Evolutionary conservation across 1,140 invertebrate genomes (phyloP), one percentile per base, ranked within the genome.

Genomic region (Drosophila rufa): DNA sequence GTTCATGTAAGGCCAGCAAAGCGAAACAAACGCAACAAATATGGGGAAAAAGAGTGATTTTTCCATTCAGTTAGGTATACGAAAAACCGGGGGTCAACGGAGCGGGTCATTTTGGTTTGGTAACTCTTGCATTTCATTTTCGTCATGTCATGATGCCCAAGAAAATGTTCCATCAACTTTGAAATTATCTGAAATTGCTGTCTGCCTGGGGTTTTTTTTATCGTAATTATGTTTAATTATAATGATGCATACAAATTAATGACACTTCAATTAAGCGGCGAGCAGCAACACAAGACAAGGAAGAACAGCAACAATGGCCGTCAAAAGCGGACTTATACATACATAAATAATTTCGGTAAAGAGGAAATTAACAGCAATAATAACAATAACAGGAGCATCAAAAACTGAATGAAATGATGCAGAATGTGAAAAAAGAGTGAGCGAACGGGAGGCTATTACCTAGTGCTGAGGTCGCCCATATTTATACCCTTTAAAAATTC

Each of bases 221-320:
- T 78, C 61, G 86, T 70, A 89, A 89, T 87, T 75, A 83, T 83
- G 60, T 69, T 61, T 83, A 87, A 89, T 89, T 89, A 83, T 89
- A 82, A 83, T 87, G 83, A 80, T 89, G 83, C 83, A 89, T 78
- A 89, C 83, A 89, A 87, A 89, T 87, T 87, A 87, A 87, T 87
- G 83, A 57, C 77, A 89, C 80, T 87, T 80, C 77, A 89, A 87
- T 87, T 83, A 87, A 70, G 61, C 61, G 38, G 60, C 73, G 36
- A 68, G 33, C 27, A 48, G 19, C 42, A 45, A 55, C 19, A 55
- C 22, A 38, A 55, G 53, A 60, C 15, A 25, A 30, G 19, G 48
- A 66, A 45, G 40, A 66, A 42, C 30, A 50, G 47, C 36, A 48
- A 40, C 43, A 46, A 58, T 11, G 15, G 36, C 38, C 17, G 51